Evolutionary conservation across 2,888 invertebrate genomes (phyloP), one percentile per base, ranked within the genome.

Genomic region (Helobdella robusta): DNA sequence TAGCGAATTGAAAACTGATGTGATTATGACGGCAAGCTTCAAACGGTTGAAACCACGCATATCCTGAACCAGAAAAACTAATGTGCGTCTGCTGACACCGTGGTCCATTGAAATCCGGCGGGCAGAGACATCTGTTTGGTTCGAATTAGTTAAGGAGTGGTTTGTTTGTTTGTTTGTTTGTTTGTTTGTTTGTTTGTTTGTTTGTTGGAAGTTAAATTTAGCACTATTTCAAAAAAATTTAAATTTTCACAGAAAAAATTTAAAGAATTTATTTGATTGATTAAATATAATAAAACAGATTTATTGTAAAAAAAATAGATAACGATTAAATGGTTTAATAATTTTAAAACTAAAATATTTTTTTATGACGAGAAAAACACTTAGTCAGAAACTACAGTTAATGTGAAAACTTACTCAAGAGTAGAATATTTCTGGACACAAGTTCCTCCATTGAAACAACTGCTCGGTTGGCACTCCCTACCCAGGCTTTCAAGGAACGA

Each of bases 11-110:
- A 20, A 62, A 44, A 30, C 20, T 32, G 32, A 44, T 28, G 35
- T 64, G 50, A 46, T 94, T 92, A 71, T 86, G 87, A 74, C 93
- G 92, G 80, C 98, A 98, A 71, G 77, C 77, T 20, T 74, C 73
- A 65, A 98, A 83, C 0, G 97, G 87, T 0, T 93, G 90, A 82
- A 93, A 97, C 93, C 97, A 94, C 23, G 97, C 95, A 89, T 92
- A 98, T 6, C 95, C 94, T 72, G 88, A 89, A 25, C 93, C 93
- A 70, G 87, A 85, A 82, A 97, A 98, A 76, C 91, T 91, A 74
- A 95, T 84, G 0, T 71, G 71, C 0, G 91, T 92, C 82, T 94
- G 92, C 80, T 98, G 97, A 81, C 98, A 98, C 64, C 95, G 84
- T 1, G 95, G 93, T 0, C 98, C 98, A 72, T 89, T 89, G 76